Conservation (phyloP, 2,797 vertebrate genomes). For the Pipistrellus kuhlii region DNA sequence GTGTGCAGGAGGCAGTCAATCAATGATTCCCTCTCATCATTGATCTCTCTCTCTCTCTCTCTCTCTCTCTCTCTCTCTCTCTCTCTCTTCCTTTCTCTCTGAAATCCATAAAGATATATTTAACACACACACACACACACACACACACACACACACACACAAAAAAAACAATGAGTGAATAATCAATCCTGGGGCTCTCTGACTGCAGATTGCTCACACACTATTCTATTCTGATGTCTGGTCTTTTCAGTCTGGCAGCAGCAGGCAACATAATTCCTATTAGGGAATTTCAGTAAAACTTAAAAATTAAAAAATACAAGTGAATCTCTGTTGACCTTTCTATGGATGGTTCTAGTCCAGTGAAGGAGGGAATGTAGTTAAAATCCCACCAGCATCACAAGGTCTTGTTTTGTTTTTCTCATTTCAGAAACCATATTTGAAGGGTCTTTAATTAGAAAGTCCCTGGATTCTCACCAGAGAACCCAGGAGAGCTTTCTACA, state of each 20-base stretch:
- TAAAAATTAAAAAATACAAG: not conserved
- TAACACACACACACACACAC: too few relatives aligned
- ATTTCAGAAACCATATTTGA: not conserved
- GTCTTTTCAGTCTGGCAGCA: not conserved
- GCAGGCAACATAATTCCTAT: not conserved
- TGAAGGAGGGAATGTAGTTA: not conserved
- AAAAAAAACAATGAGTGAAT: not conserved
- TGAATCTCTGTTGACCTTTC: not conserved
- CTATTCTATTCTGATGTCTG: not conserved
- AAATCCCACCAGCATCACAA: not conserved
- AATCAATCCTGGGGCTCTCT: not conserved
- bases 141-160: not conserved
- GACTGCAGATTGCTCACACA: not conserved
- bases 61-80: too few relatives aligned
- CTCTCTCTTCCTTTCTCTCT: too few relatives aligned
- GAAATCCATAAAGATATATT: too few relatives aligned
- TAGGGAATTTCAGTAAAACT: not conserved
- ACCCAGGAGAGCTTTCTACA: not conserved
- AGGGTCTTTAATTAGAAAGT: conserved; percentile 10
- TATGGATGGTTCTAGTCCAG: not conserved
- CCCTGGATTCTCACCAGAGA: not conserved
- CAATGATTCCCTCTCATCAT: too few relatives aligned
- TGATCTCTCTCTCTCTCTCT: too few relatives aligned
- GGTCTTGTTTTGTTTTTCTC: not conserved
- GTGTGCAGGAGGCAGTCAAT: too few relatives aligned